Base-by-base conservation (phyloP, 2,113 vertebrate genomes). In the Amphiprion ocellaris region DNA sequence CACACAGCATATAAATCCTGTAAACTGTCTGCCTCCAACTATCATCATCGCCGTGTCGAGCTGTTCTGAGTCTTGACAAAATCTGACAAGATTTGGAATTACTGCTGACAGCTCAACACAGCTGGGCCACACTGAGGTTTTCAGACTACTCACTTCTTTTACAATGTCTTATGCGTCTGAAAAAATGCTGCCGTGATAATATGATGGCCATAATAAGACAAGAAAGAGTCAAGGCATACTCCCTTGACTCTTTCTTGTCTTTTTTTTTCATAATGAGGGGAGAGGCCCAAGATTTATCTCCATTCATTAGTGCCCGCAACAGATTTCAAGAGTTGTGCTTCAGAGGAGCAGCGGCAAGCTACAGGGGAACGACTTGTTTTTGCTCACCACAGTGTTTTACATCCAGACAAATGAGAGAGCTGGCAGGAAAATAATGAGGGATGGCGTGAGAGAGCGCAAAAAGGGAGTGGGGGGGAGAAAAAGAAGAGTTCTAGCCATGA, bases 341-440 rank as follows among this genome's bases (percentile, higher is more conserved):
- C 26, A 58, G 82, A 83, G 70, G 62, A 81, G 64, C 30, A 59
- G 69, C 0, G 15, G 67, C 49, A 23, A 53, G 67, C 54, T 72
- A 53, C 60, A 71, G 70, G 61, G 59, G 62, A 73, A 80, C 1
- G 16, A 58, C 83, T 75, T 85, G 84, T 87, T 90, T 90, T 73
- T 88, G 56, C 88, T 74, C 69, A 82, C 73, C 76, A 69, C 68
- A 37, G 68, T 78, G 79, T 84, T 91, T 89, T 87, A 86, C 87
- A 89, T 87, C 63, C 69, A 86, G 79, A 89, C 84, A 87, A 91
- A 92, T 83, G 82, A 92, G 84, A 78, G 80, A 82, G 80, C 86
- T 73, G 85, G 84, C 86, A 86, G 74, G 59, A 85, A 87, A 90
- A 90, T 87, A 92, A 90, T 88, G 88, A 89, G 85, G 75, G 75